Evolutionary conservation across 2,113 vertebrate genomes (phyloP).

Genomic region (Tyto alba): DNA sequence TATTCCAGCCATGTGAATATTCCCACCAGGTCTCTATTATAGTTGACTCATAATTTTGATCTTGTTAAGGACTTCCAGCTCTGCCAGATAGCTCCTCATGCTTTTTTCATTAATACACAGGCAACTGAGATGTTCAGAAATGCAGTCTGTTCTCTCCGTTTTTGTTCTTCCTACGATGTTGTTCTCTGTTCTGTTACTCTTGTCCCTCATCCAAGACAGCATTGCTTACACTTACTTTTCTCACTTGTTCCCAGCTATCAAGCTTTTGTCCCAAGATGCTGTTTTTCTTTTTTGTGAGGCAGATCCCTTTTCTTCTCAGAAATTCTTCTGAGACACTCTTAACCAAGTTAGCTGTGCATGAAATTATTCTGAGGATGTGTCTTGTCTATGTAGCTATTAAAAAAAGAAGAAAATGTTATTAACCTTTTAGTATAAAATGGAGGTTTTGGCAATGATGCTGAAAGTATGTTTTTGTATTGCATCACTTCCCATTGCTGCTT

Average conservation of each 20-base stretch:
- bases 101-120: background rate
- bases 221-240: background rate
- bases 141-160: background rate
- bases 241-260: background rate
- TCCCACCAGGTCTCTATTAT: background rate
- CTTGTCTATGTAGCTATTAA: background rate
- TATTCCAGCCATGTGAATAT: background rate
- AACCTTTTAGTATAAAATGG: background rate
- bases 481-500: background rate
- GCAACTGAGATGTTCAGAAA: constrained; percentile 2
- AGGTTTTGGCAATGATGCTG: background rate
- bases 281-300: background rate
- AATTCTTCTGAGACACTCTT: background rate
- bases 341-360: background rate
- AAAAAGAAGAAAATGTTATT: background rate
- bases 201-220: constrained; percentile 5
- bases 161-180: background rate
- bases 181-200: background rate
- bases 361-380: constrained; percentile 1
- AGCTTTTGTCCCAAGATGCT: background rate
- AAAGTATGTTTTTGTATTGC: background rate
- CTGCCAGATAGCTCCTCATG: background rate
- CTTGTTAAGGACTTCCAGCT: background rate
- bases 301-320: background rate
- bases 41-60: constrained; percentile 23